These are phyloP conservation scores for Papilio protenor DNA, from an alignment of 2,888 invertebrate species.

Conservation along the genomic window DNA sequence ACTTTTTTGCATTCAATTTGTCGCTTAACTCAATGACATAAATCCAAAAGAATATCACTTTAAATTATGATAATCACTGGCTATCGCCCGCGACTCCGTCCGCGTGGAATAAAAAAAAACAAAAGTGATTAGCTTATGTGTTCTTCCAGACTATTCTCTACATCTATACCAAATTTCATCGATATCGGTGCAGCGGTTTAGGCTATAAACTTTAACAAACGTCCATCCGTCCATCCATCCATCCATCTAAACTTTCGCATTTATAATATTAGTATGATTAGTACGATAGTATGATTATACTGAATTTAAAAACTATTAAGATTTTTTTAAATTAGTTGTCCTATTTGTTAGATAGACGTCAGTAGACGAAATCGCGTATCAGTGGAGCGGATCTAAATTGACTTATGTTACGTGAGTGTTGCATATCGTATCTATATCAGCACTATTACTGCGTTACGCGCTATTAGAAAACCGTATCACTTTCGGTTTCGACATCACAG, in stretches of 20 bases:
- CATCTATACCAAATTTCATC: too few species aligned
- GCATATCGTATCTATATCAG: slow-evolving; percentile 27
- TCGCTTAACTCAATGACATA: neutral
- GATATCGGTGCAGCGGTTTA: too few species aligned
- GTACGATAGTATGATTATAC: too few species aligned
- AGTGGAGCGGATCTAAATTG: slow-evolving; percentile 31
- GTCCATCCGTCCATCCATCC: too few species aligned
- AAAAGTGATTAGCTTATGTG: too few species aligned
- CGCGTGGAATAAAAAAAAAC: too few species aligned
- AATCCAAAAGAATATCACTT: neutral
- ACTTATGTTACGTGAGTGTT: slow-evolving; percentile 33
- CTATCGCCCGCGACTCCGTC: too few species aligned
- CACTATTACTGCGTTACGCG: slow-evolving; percentile 39
- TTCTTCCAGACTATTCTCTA: too few species aligned
- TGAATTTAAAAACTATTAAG: neutral
- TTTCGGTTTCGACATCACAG: slow-evolving; percentile 74
- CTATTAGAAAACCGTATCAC: slow-evolving; percentile 51
- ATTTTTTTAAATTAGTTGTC: neutral
- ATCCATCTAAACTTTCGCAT: too few species aligned
- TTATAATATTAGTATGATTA: too few species aligned
- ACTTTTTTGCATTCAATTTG: neutral
- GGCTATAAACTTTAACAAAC: too few species aligned
- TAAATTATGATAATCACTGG: neutral
- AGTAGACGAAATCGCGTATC: neutral
- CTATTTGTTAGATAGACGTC: neutral